Evolutionary conservation across 2,113 vertebrate species (phyloP).

Genomic region (Thalassoma bifasciatum): DNA sequence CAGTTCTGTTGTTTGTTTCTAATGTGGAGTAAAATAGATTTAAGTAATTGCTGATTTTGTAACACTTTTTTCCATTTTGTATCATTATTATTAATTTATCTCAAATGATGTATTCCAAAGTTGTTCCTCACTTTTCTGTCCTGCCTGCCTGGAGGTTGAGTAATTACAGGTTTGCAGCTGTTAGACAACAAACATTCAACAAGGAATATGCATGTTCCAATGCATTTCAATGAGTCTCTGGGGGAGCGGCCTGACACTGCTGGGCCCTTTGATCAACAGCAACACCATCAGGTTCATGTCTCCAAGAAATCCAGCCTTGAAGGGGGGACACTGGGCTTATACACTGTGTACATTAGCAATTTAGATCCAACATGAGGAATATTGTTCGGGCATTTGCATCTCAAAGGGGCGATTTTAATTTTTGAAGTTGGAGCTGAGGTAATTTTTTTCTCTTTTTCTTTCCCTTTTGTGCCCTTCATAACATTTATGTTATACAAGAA

Average conservation of each 20-base stretch:
- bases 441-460: slow-evolving; percentile 34
- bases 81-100: too few relatives aligned
- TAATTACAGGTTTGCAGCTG: slow-evolving; percentile 34
- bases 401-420: slow-evolving; percentile 80
- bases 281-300: slow-evolving; percentile 78
- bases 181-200: slow-evolving; percentile 62
- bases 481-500: slow-evolving; percentile 55
- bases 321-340: slow-evolving; percentile 73
- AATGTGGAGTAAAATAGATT: neutral
- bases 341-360: slow-evolving; percentile 82
- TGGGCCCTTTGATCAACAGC: slow-evolving; percentile 79
- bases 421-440: slow-evolving; percentile 61
- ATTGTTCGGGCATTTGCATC: slow-evolving; percentile 81
- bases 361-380: slow-evolving; percentile 80
- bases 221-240: slow-evolving; percentile 66
- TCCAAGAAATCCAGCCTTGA: slow-evolving; percentile 74
- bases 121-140: neutral
- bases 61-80: neutral
- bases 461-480: slow-evolving; percentile 53
- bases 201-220: slow-evolving; percentile 58
- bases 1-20: slow-evolving; percentile 6
- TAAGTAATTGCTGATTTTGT: neutral
- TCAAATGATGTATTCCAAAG: neutral
- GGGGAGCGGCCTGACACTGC: slow-evolving; percentile 61
- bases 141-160: slow-evolving; percentile 10